phyloP scores from a whole-genome alignment of 2,797 vertebrate genomes.

The Morelia viridis region DNA sequence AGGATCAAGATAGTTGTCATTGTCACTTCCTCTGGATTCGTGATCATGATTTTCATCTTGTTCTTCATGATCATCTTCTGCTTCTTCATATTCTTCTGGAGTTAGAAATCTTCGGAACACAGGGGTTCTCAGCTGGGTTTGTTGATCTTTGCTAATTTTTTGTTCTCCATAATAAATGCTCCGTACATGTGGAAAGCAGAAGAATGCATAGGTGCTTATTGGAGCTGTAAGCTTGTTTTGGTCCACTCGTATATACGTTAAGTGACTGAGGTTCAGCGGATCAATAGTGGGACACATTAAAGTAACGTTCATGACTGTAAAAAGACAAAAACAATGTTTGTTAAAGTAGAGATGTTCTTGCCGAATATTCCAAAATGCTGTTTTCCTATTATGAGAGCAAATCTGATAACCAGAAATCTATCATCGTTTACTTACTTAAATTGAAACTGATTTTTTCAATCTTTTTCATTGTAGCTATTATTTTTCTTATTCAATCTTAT shows the following conservation, averaged over 20 bases:
- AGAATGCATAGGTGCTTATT: slow-evolving; percentile 73
- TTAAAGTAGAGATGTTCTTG: not conserved
- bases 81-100: slow-evolving; percentile 63
- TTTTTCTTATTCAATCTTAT: not conserved
- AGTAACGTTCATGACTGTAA: slow-evolving; percentile 79
- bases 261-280: slow-evolving; percentile 66
- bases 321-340: slow-evolving; percentile 54
- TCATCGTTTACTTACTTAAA: not conserved
- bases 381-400: not conserved
- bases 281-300: slow-evolving; percentile 78
- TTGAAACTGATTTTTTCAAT: not conserved
- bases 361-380: not conserved
- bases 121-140: slow-evolving; percentile 60
- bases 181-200: slow-evolving; percentile 79
- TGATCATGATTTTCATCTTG: slow-evolving; percentile 25
- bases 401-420: not conserved
- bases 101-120: slow-evolving; percentile 70
- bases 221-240: slow-evolving; percentile 78
- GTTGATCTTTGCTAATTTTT: slow-evolving; percentile 58
- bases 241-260: slow-evolving; percentile 82
- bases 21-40: slow-evolving; percentile 55
- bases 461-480: not conserved
- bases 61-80: slow-evolving; percentile 59
- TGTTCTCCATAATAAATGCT: slow-evolving; percentile 83
- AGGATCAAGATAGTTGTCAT: slow-evolving; percentile 64